These are phyloP conservation scores for Leptoteleia sp. DNA, from an alignment of 1,140 invertebrate genomes.

Conservation along the genomic window DNA sequence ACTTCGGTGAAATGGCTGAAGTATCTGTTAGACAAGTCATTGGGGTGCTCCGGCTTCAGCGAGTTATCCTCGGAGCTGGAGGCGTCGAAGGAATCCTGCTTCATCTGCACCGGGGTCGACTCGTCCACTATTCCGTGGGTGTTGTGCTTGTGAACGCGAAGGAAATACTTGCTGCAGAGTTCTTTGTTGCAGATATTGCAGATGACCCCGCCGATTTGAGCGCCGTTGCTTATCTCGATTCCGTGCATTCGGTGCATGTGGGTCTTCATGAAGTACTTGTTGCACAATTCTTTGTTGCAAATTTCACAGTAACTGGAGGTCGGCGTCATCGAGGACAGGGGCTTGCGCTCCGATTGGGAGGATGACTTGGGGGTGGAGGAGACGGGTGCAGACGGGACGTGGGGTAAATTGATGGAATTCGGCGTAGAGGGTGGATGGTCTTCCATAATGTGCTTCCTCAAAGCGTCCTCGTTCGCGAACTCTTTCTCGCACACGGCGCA, in stretches of 20 bases:
- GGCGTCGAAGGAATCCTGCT: constrained; percentile 71
- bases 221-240: constrained; percentile 95
- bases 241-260: constrained; percentile 99
- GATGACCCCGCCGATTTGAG: constrained; percentile 94
- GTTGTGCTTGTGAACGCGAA: constrained; percentile 98
- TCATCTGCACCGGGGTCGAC: constrained; percentile 73
- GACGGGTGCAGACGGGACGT: constrained; percentile 23
- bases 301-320: constrained; percentile 98
- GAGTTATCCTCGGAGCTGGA: constrained; percentile 79
- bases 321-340: constrained; percentile 81
- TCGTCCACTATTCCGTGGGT: constrained; percentile 96
- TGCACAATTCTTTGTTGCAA: constrained; percentile 99
- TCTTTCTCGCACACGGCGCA: constrained; percentile 83
- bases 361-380: constrained; percentile 59
- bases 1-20: constrained; percentile 88
- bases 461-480: constrained; percentile 80
- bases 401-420: constrained; percentile 54
- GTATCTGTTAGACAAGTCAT: constrained; percentile 84
- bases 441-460: constrained; percentile 83
- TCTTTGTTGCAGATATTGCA: constrained; percentile 99
- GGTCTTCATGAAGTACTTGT: constrained; percentile 99
- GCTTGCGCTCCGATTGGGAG: constrained; percentile 68
- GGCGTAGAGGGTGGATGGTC: constrained; percentile 78
- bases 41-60: constrained; percentile 81
- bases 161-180: constrained; percentile 98